phyloP scores from a whole-genome alignment of 2,797 vertebrate species.

The Pteropus rufus region DNA sequence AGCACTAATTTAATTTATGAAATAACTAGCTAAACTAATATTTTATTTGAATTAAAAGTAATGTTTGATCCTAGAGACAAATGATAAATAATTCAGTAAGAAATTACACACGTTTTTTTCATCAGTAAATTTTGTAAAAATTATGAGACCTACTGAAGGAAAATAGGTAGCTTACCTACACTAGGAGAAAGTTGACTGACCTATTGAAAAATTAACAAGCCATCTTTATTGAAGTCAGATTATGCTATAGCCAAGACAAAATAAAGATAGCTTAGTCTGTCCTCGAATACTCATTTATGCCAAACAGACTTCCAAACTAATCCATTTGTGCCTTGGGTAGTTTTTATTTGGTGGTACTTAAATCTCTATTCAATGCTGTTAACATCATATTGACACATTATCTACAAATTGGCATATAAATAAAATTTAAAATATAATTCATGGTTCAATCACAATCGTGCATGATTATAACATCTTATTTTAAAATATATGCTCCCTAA shows the following conservation, averaged over 20 bases:
- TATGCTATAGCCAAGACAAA: conserved; percentile 3
- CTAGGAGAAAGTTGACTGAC: not conserved
- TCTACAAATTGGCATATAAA: not conserved
- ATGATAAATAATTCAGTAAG: conserved; percentile 4
- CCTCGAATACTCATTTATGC: not conserved
- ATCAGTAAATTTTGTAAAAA: not conserved
- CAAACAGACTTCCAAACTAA: not conserved
- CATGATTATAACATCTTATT: not conserved
- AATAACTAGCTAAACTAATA: not conserved
- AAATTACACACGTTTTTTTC: conserved; percentile 1
- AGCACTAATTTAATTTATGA: not conserved
- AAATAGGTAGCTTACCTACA: not conserved
- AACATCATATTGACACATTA: not conserved
- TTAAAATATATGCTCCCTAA: not conserved
- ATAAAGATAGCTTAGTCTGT: not conserved
- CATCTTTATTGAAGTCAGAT: not conserved
- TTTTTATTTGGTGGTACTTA: not conserved
- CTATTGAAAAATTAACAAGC: not conserved
- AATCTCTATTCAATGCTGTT: not conserved
- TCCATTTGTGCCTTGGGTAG: not conserved
- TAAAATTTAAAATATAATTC: conserved; percentile 20
- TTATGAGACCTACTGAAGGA: not conserved
- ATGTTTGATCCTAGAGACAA: conserved; percentile 22
- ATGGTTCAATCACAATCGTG: not conserved
- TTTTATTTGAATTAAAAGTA: conserved; percentile 22